These are phyloP conservation scores for Heliconius ethilla DNA, from an alignment of 2,888 invertebrate genomes.

Conservation along the genomic window DNA sequence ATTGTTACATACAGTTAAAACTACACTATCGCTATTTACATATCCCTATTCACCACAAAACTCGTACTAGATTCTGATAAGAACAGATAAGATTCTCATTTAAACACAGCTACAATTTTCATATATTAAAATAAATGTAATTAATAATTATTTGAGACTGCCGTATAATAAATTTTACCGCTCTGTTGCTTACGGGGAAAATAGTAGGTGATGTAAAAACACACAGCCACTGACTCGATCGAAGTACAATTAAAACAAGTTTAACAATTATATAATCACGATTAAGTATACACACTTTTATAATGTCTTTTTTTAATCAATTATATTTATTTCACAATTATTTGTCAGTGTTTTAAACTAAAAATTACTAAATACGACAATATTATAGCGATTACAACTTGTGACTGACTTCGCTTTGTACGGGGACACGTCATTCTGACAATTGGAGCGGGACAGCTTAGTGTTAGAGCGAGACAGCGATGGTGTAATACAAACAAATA, in stretches of 20 bases:
- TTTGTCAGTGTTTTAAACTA: slow-evolving; percentile 54
- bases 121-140: not conserved
- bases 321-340: slow-evolving; percentile 52
- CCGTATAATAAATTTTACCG: slow-evolving; percentile 58
- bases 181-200: slow-evolving; percentile 66
- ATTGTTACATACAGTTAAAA: not conserved
- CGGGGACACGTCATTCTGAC: slow-evolving; percentile 72
- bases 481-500: slow-evolving; percentile 46
- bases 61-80: slow-evolving; percentile 40
- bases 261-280: not conserved
- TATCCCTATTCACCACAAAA: slow-evolving; percentile 22
- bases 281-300: slow-evolving; percentile 10
- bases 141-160: slow-evolving; percentile 52
- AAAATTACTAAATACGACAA: slow-evolving; percentile 60
- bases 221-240: slow-evolving; percentile 2
- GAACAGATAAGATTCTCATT: slow-evolving; percentile 34
- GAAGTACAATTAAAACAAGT: not conserved
- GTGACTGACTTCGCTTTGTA: slow-evolving; percentile 76
- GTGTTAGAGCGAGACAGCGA: slow-evolving; percentile 36
- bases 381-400: slow-evolving; percentile 60
- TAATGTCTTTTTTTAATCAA: slow-evolving; percentile 1
- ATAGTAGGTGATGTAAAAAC: slow-evolving; percentile 59
- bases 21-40: slow-evolving; percentile 12
- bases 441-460: slow-evolving; percentile 56
- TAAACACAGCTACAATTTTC: not conserved